Conservation (phyloP, 2,113 vertebrate species). For the Thamnaconus septentrionalis region DNA sequence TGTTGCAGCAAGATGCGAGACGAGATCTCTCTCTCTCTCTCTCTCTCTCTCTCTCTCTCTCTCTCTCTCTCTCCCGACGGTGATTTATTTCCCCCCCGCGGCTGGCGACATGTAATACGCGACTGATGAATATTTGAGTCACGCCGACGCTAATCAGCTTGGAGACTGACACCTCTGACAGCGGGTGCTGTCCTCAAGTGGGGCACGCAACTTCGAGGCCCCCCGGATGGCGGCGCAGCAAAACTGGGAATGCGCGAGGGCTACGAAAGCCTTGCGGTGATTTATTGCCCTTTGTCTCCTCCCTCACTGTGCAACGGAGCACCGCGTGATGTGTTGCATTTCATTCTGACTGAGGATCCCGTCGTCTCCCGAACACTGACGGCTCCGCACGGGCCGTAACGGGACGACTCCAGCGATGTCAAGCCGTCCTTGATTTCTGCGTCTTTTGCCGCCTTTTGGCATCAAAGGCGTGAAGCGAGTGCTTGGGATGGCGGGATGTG, state of each 20-base stretch:
- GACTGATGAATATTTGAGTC: no score
- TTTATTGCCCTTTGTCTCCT: constrained; percentile 49
- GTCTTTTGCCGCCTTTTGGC: constrained; percentile 11
- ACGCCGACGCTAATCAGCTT: background rate
- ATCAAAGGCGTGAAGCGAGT: constrained; percentile 21
- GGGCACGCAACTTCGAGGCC: background rate
- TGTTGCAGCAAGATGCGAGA: background rate
- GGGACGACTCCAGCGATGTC: constrained; percentile 46
- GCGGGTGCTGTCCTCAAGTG: constrained; percentile 1
- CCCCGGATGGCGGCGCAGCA: constrained; percentile 7
- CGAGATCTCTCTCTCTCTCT: no score
- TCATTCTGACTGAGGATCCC: constrained; percentile 45
- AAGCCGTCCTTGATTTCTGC: constrained; percentile 53
- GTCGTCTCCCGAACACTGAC: constrained; percentile 53
- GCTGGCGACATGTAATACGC: no score
- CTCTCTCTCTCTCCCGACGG: no score
- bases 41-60: no score
- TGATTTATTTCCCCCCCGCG: no score
- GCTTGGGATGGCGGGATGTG: constrained; percentile 26
- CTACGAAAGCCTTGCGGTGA: constrained; percentile 35
- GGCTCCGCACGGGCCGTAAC: constrained; percentile 33
- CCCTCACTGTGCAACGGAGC: constrained; percentile 41
- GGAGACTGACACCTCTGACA: background rate
- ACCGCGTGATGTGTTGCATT: constrained; percentile 48
- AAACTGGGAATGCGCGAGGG: constrained; percentile 33